Evolutionary conservation across 2,797 vertebrate species (phyloP).

Genomic region (Argya squamiceps): DNA sequence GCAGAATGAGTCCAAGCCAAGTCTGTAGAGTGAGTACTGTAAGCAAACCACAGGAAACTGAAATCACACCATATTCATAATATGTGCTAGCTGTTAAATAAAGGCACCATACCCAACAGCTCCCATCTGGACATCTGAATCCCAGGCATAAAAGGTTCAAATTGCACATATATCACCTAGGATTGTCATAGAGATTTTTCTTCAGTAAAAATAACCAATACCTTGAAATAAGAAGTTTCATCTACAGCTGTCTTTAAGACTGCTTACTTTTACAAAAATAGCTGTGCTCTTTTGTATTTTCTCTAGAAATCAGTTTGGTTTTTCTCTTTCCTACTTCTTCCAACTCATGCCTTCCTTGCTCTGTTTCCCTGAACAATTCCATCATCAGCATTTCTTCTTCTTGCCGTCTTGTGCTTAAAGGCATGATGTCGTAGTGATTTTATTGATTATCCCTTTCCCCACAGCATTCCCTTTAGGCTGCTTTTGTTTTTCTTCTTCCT

Average conservation of each 20-base stretch:
- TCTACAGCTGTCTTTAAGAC: not conserved
- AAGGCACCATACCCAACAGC: not conserved
- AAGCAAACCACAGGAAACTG: constrained; percentile 2
- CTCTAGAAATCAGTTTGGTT: not conserved
- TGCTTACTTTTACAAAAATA: not conserved
- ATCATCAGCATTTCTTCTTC: not conserved
- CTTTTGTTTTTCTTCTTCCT: not conserved
- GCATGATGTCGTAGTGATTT: not conserved
- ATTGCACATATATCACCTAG: not conserved
- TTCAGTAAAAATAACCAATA: not conserved
- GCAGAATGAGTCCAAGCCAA: not conserved
- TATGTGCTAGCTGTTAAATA: not conserved
- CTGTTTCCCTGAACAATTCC: not conserved
- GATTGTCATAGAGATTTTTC: not conserved
- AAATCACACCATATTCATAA: constrained; percentile 33
- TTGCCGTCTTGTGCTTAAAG: not conserved
- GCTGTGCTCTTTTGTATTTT: not conserved
- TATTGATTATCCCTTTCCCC: not conserved
- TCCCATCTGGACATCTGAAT: constrained; percentile 16
- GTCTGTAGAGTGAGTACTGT: not conserved
- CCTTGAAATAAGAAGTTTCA: not conserved
- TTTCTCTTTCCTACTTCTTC: not conserved
- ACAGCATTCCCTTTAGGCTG: not conserved
- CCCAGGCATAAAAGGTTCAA: not conserved
- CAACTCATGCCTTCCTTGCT: not conserved